These are phyloP conservation scores for Brachionus plicatilis DNA, from an alignment of 1,140 invertebrate species.

Conservation along the genomic window DNA sequence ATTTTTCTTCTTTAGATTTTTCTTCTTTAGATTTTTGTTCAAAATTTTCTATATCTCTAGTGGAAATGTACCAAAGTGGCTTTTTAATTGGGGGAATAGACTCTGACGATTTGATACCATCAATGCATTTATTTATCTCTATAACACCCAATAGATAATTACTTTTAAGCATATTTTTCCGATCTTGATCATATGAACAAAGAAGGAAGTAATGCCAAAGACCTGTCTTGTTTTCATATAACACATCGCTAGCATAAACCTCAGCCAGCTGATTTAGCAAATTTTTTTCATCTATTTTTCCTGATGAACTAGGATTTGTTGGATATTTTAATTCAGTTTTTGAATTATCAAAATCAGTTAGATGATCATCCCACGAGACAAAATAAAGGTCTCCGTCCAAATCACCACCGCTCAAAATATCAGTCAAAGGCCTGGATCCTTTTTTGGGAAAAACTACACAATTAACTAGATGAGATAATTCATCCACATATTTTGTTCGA, in stretches of 20 bases:
- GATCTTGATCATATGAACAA: background rate
- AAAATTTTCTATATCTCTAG: background rate
- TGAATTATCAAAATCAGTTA: background rate
- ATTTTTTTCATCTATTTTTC: background rate
- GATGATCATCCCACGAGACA: conserved; percentile 49
- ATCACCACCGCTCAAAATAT: conserved; percentile 56
- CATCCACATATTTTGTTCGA: conserved; percentile 48
- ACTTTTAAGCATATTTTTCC: background rate
- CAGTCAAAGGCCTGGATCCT: conserved; percentile 53
- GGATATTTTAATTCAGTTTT: background rate
- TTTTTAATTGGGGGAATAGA: background rate
- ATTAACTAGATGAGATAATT: conserved; percentile 51
- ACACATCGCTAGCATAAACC: background rate
- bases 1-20: background rate
- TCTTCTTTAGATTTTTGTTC: background rate
- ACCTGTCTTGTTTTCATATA: background rate
- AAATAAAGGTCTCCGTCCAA: conserved; percentile 56
- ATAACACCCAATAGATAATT: background rate
- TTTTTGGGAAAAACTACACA: conserved; percentile 55
- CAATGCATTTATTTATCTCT: conserved; percentile 19
- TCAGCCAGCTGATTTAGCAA: background rate
- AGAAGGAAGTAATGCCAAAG: background rate
- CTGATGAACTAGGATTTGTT: background rate
- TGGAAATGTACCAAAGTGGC: background rate
- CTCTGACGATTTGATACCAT: background rate